Percentiles rank a stretch among this genome's conserved stretches.
phyloP scores from a whole-genome alignment of 2,888 invertebrate genomes.

The Toxonevra muliebris region DNA sequence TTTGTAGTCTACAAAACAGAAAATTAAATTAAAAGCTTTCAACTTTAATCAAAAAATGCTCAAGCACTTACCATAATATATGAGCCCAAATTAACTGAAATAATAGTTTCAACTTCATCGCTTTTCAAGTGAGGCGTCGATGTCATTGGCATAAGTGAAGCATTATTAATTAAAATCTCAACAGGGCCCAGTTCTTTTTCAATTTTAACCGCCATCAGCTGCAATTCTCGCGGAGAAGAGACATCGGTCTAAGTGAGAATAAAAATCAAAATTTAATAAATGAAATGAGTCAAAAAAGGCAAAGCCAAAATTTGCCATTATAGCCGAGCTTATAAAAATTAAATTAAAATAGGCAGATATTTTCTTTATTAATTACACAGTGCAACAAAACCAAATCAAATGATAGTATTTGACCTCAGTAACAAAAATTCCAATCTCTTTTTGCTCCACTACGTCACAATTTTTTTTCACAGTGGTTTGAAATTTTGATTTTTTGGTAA shows the following conservation, averaged over 20 bases:
- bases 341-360: too few relatives aligned
- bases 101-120: constrained; percentile 63
- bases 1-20: constrained; percentile 58
- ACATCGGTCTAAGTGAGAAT: constrained; percentile 57
- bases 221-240: constrained; percentile 59
- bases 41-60: background rate
- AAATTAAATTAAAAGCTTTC: constrained; percentile 5
- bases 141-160: constrained; percentile 64
- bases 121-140: constrained; percentile 60
- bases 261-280: constrained; percentile 13
- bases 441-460: too few relatives aligned
- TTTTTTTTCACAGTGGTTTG: too few relatives aligned
- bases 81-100: constrained; percentile 65
- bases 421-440: too few relatives aligned
- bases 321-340: too few relatives aligned
- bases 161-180: constrained; percentile 66
- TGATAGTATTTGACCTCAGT: too few relatives aligned
- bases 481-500: too few relatives aligned
- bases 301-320: background rate
- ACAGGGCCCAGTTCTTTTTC: constrained; percentile 64
- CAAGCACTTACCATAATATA: constrained; percentile 63
- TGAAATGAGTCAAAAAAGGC: background rate
- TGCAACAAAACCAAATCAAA: too few relatives aligned
- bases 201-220: constrained; percentile 58
- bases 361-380: too few relatives aligned